These are phyloP conservation scores for Rhodeus uyekii DNA, from an alignment of 2,797 vertebrate genomes.

Conservation along the genomic window DNA sequence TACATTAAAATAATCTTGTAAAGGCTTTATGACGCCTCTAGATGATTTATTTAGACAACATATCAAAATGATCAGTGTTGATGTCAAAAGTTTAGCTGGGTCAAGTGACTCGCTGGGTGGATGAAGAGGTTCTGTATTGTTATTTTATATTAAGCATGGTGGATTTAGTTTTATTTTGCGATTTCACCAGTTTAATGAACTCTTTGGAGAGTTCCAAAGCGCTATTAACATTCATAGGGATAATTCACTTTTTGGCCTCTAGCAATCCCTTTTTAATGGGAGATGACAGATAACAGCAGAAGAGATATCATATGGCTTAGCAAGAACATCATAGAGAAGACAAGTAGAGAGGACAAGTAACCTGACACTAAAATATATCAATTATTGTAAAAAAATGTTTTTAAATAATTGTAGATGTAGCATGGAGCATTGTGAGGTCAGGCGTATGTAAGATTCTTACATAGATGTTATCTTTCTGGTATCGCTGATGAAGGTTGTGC, in stretches of 20 bases:
- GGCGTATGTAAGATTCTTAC: constrained; percentile 70
- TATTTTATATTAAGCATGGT: not conserved
- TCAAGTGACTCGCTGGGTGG: not conserved
- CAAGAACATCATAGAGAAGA: not conserved
- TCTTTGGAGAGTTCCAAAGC: not conserved
- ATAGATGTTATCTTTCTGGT: constrained; percentile 87
- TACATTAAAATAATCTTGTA: not conserved
- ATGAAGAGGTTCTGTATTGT: not conserved
- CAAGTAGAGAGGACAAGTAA: too few relatives aligned
- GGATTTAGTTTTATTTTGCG: not conserved
- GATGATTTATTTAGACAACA: not conserved
- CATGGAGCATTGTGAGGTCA: not conserved
- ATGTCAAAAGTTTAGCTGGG: not conserved
- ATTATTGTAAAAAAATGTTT: not conserved
- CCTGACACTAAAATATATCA: not conserved
- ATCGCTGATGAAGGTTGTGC: constrained; percentile 89
- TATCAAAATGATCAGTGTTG: not conserved
- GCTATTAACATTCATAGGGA: not conserved
- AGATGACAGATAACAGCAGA: not conserved
- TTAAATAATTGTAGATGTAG: not conserved
- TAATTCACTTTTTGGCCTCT: not conserved
- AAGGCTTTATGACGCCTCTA: not conserved
- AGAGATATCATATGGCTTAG: not conserved
- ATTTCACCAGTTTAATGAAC: not conserved
- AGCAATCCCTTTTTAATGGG: not conserved